Percentiles rank a stretch among this genome's conserved stretches.
Evolutionary conservation across 1,140 invertebrate genomes (phyloP).

Genomic region (Orius insidiosus): DNA sequence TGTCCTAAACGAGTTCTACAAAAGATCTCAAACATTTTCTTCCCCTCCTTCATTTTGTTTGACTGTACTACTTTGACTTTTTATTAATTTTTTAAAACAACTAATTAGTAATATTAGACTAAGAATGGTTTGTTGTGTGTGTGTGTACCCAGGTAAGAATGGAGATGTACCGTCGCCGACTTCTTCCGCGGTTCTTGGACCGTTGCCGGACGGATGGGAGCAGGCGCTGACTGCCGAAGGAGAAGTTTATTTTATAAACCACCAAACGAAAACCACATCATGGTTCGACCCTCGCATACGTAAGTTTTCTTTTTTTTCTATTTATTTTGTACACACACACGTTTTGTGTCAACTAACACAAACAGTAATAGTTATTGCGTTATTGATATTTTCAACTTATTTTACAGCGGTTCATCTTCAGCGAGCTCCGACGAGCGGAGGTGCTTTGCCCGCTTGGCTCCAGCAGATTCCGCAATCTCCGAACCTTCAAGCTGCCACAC

Average conservation of each 20-base stretch:
- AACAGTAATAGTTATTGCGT: not conserved
- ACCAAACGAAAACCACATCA: constrained; percentile 80
- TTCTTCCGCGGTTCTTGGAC: constrained; percentile 38
- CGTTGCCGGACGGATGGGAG: constrained; percentile 91
- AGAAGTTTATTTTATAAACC: constrained; percentile 95
- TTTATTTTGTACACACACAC: not conserved
- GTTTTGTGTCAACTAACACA: not conserved
- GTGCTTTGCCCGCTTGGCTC: constrained; percentile 29
- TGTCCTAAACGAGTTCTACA: too few species aligned
- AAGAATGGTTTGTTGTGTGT: too few species aligned
- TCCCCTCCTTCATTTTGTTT: too few species aligned
- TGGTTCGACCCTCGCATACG: constrained; percentile 96
- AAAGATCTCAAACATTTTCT: too few species aligned
- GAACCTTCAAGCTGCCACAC: constrained; percentile 39
- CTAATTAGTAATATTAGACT: too few species aligned
- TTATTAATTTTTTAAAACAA: too few species aligned
- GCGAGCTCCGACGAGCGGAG: constrained; percentile 38
- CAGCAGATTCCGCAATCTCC: constrained; percentile 25
- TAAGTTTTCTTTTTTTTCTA: constrained; percentile 32
- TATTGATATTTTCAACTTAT: not conserved
- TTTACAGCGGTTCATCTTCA: constrained; percentile 49
- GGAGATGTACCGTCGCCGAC: constrained; percentile 15
- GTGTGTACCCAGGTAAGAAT: constrained; percentile 3
- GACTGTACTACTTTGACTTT: too few species aligned
- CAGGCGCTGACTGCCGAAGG: constrained; percentile 82